Base-by-base conservation (phyloP, 1,140 invertebrate species). In the Pseudomyrmex flavicornis region DNA sequence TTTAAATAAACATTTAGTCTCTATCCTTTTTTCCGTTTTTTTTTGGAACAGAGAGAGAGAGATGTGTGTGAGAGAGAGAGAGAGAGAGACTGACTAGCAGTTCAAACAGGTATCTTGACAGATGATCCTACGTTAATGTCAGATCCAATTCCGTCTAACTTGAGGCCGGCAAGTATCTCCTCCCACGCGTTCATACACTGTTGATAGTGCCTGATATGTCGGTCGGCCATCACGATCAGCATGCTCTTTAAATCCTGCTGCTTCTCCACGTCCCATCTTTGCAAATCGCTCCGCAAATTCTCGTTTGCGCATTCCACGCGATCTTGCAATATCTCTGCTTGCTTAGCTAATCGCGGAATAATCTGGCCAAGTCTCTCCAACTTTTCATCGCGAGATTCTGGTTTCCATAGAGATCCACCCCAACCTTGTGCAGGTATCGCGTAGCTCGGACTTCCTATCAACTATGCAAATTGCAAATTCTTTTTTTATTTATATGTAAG, bases 221-320 rank as follows among this genome's bases (percentile, higher is more conserved):
- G 95, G 85, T 96, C 96, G 15, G 96, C 96, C 94, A 97, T 95
- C 84, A 95, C 92, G 2, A 96, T 91, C 4, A 97, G 94, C 85
- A 97, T 95, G 82, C 95, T 95, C 88, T 96, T 97, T 35, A 97
- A 91, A 91, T 97, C 96, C 13, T 94, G 93, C 83, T 95, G 95
- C 91, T 97, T 97, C 80, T 96, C 96, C 17, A 94, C 90, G 83
- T 97, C 95, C 97, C 97, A 97, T 74, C 96, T 93, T 59, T 97
- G 96, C 76, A 97, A 93, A 91, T 97, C 97, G 50, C 96, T 96
- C 63, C 96, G 94, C 7, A 97, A 92, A 91, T 96, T 96, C 91
- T 97, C 96, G 91, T 97, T 97, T 0, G 96, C 96, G 90, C 96
- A 96, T 91, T 97, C 96, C 50, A 97, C 92, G 79, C 95, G 95